Percentiles rank a stretch among this genome's conserved stretches.
phyloP scores from a whole-genome alignment of 2,797 vertebrate genomes.

The Antennarius maculatus region DNA sequence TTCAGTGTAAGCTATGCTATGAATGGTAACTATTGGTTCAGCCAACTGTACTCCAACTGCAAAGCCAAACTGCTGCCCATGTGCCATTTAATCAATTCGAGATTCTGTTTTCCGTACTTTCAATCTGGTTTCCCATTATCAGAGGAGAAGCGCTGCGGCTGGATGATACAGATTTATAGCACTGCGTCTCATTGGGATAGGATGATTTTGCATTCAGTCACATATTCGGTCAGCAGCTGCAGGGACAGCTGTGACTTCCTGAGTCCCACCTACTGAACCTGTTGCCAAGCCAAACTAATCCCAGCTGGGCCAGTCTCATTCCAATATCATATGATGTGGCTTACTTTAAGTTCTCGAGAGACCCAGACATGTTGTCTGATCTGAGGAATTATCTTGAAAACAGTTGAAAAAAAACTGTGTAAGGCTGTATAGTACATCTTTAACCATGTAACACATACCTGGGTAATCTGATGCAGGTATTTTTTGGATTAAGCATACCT shows the following conservation, averaged over 20 bases:
- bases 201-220: conserved; percentile 45
- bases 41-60: conserved; percentile 43
- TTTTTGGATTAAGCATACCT: conserved; percentile 24
- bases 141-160: conserved; percentile 28
- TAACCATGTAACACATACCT: conserved; percentile 37
- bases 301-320: conserved; percentile 52
- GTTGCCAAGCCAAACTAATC: conserved; percentile 67
- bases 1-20: conserved; percentile 59
- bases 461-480: conserved; percentile 31
- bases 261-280: conserved; percentile 51
- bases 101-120: conserved; percentile 28
- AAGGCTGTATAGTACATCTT: conserved; percentile 17
- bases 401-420: conserved; percentile 19
- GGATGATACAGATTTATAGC: conserved; percentile 36
- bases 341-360: conserved; percentile 31
- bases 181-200: conserved; percentile 32
- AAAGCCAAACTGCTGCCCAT: conserved; percentile 35
- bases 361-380: conserved; percentile 23
- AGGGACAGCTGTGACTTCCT: conserved; percentile 71
- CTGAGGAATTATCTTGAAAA: conserved; percentile 23
- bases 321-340: conserved; percentile 42
- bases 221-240: conserved; percentile 63
- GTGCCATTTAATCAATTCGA: conserved; percentile 37
- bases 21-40: conserved; percentile 36
- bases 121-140: conserved; percentile 32